A percentile compares a stretch with the other conserved stretches of the same genome.
Evolutionary conservation across 1,140 invertebrate species (phyloP).

Genomic region (Drosophila pseudoananassae): DNA sequence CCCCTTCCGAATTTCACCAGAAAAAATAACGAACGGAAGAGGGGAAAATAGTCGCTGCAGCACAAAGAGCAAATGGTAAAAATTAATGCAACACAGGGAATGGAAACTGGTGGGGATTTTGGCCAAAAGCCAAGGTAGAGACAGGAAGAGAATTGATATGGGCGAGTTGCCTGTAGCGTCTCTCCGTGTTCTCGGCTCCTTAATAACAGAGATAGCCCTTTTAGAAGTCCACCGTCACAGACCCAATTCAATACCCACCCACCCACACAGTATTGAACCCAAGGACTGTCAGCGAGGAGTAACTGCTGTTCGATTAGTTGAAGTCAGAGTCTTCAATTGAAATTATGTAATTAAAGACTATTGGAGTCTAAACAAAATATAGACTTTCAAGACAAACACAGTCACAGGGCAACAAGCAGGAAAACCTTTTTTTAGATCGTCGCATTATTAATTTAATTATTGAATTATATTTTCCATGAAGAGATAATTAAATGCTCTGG

Average conservation of each 20-base stretch:
- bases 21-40: conserved; percentile 34
- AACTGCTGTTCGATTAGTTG: no score
- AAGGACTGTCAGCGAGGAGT: background rate
- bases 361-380: no score
- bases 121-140: conserved; percentile 53
- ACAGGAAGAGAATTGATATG: conserved; percentile 27
- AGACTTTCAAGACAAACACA: no score
- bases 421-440: background rate
- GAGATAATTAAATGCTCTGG: background rate
- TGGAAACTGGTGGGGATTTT: conserved; percentile 25
- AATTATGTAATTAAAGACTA: background rate
- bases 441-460: background rate
- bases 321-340: background rate
- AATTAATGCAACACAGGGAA: conserved; percentile 55
- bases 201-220: conserved; percentile 25
- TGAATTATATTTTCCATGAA: background rate
- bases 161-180: conserved; percentile 13
- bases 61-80: conserved; percentile 64
- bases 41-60: conserved; percentile 38
- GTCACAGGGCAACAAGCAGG: background rate
- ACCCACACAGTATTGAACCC: background rate
- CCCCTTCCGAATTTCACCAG: conserved; percentile 7
- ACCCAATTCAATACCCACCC: background rate
- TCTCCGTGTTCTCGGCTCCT: conserved; percentile 7
- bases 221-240: background rate